These are phyloP conservation scores for Venturia canescens DNA, from an alignment of 1,140 invertebrate species.

Conservation along the genomic window DNA sequence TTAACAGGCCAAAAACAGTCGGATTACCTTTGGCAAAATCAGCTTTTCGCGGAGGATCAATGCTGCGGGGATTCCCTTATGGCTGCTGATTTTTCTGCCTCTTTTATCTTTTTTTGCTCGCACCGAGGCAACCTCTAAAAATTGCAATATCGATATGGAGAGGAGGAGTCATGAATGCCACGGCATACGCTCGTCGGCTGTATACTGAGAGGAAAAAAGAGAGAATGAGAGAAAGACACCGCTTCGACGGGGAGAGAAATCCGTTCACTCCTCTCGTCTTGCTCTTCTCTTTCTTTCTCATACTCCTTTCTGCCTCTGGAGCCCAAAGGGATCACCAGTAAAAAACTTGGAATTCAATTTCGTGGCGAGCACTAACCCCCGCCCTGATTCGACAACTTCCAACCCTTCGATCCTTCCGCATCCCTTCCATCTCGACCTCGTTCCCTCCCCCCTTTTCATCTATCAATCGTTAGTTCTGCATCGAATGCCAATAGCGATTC, in stretches of 20 bases:
- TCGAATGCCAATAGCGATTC: constrained; percentile 1
- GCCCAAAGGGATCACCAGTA: constrained; percentile 26
- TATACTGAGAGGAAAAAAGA: background rate
- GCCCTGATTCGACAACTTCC: background rate
- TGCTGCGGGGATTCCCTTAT: background rate
- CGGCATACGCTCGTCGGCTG: background rate
- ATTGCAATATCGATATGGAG: constrained; percentile 43
- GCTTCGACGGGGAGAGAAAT: background rate
- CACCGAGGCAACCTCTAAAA: constrained; percentile 23
- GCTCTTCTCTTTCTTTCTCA: background rate
- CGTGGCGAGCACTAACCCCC: constrained; percentile 38
- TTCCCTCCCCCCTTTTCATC: constrained; percentile 18
- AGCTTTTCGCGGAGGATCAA: background rate
- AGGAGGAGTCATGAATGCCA: background rate
- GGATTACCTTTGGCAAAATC: background rate
- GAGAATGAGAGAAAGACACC: background rate
- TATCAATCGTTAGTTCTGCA: constrained; percentile 32
- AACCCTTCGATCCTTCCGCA: constrained; percentile 2
- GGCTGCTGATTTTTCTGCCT: constrained; percentile 1
- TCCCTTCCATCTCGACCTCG: constrained; percentile 6
- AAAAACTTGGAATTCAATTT: constrained; percentile 44
- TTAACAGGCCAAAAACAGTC: background rate
- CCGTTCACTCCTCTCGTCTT: constrained; percentile 9
- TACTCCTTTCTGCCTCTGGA: background rate
- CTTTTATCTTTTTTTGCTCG: constrained; percentile 26